Conservation (phyloP, 2,888 invertebrate genomes). For the Coremacera marginata region DNA sequence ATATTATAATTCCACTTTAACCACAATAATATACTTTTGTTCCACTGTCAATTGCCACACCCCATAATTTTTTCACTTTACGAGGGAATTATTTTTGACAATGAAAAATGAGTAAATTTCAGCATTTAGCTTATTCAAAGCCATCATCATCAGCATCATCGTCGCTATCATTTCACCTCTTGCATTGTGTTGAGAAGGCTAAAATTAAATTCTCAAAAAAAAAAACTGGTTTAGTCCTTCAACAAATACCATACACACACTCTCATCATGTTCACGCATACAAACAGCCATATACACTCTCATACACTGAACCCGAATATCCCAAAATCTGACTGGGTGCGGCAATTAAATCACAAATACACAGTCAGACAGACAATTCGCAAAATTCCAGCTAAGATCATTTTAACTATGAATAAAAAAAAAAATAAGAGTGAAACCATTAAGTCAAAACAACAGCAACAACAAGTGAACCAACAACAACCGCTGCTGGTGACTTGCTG, state of each 20-base stretch:
- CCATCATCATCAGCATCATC: neutral
- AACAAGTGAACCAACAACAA: neutral
- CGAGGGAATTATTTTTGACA: conserved; percentile 31
- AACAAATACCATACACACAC: too few relatives aligned
- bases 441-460: neutral
- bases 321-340: conserved; percentile 36
- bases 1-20: too few relatives aligned
- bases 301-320: neutral
- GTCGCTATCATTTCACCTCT: neutral
- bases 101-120: conserved; percentile 34
- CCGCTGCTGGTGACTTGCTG: conserved; percentile 1
- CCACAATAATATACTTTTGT: neutral
- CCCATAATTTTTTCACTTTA: conserved; percentile 14
- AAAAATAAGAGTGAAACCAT: neutral
- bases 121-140: conserved; percentile 14
- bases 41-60: conserved; percentile 21
- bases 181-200: neutral
- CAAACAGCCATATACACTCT: neutral
- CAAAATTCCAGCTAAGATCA: conserved; percentile 28
- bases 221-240: conserved; percentile 2
- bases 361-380: conserved; percentile 11
- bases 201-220: neutral
- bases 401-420: neutral
- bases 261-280: neutral
- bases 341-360: conserved; percentile 42